These are phyloP conservation scores for Sprattus sprattus DNA, from an alignment of 2,113 vertebrate genomes.

Conservation along the genomic window DNA sequence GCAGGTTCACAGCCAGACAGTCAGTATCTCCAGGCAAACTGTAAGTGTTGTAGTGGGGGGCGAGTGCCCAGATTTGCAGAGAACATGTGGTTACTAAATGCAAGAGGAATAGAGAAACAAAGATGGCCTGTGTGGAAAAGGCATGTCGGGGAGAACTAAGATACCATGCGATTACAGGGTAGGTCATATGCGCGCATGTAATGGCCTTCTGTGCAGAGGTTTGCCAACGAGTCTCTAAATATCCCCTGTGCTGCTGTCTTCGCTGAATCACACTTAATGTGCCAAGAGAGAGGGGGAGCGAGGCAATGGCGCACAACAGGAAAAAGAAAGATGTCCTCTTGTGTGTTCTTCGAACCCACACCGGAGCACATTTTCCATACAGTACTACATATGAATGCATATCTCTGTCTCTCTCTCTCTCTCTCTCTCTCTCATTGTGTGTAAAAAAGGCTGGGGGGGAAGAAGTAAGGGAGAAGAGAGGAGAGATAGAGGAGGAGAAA, in stretches of 20 bases:
- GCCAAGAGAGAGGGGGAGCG: neutral
- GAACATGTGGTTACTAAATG: slow-evolving; percentile 10
- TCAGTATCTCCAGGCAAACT: slow-evolving; percentile 40
- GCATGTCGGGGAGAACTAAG: neutral
- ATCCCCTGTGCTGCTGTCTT: neutral
- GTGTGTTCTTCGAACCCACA: neutral
- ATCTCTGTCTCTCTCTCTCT: neutral
- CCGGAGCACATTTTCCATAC: neutral
- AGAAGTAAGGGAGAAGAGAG: neutral
- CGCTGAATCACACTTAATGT: neutral
- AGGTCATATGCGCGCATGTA: slow-evolving; percentile 6
- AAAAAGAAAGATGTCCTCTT: neutral
- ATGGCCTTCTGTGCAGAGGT: slow-evolving; percentile 8
- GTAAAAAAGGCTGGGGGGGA: neutral
- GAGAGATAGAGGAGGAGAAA: neutral
- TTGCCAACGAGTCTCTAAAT: neutral
- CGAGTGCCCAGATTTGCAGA: neutral
- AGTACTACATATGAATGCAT: neutral
- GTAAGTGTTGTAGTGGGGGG: slow-evolving; percentile 26
- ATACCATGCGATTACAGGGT: neutral
- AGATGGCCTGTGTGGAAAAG: neutral
- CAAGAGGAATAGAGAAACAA: neutral
- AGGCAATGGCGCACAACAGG: neutral
- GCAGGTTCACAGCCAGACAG: slow-evolving; percentile 45
- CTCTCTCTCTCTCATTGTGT: neutral